Conservation (phyloP, 2,888 invertebrate species). For the Bursaphelenchus okinawaensis region DNA sequence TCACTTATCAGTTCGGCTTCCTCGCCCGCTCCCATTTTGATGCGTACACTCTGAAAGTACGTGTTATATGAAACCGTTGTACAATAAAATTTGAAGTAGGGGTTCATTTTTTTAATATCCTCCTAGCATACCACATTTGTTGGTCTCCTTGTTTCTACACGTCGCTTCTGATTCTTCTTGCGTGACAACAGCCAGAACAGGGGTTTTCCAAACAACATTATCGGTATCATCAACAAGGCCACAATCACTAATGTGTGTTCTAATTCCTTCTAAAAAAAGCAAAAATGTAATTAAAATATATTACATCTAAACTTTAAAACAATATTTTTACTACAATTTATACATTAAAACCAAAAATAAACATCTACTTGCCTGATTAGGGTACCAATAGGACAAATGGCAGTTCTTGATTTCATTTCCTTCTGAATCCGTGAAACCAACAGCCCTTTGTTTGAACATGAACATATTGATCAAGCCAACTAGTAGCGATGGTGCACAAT, state of each 20-base stretch:
- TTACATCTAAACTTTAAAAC: too few relatives aligned
- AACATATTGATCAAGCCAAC: slow-evolving; percentile 73
- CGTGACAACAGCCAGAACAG: slow-evolving; percentile 10
- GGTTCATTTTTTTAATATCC: background rate
- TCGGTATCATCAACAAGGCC: slow-evolving; percentile 47
- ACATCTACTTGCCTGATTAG: slow-evolving; percentile 51
- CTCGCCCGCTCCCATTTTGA: slow-evolving; percentile 22
- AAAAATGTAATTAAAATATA: too few relatives aligned
- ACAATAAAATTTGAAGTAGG: too few relatives aligned
- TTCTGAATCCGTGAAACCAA: slow-evolving; percentile 22
- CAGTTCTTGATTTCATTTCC: slow-evolving; percentile 22
- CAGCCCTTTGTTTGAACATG: slow-evolving; percentile 20
- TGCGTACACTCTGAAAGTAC: slow-evolving; percentile 26
- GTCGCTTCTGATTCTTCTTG: too few relatives aligned
- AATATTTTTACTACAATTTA: too few relatives aligned
- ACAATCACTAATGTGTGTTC: slow-evolving; percentile 56
- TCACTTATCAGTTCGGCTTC: slow-evolving; percentile 26
- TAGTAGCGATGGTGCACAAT: slow-evolving; percentile 72
- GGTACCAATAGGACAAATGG: slow-evolving; percentile 50
- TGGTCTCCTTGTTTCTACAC: slow-evolving; percentile 6
- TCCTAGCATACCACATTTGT: background rate
- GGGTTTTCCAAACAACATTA: slow-evolving; percentile 57
- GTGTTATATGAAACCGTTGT: too few relatives aligned
- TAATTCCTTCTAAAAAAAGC: slow-evolving; percentile 37
- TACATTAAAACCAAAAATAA: too few relatives aligned